Conservation (phyloP, 2,113 vertebrate genomes). For the Triplophysa dalaica region DNA sequence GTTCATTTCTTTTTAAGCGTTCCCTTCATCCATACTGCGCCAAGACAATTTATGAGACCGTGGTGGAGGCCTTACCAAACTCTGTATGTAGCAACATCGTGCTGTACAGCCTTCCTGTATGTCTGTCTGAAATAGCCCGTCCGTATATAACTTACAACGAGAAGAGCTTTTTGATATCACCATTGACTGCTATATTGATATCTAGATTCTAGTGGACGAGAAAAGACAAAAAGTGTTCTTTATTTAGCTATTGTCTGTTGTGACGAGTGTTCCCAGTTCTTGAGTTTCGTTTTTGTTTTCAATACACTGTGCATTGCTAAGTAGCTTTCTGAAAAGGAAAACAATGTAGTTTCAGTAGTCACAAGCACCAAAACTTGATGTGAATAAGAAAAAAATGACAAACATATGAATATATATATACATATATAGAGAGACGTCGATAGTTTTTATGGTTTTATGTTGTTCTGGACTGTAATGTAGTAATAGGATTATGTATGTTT, state of each 20-base stretch:
- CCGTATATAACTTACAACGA: conserved; percentile 30
- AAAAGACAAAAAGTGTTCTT: conserved; percentile 42
- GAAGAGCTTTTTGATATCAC: conserved; percentile 39
- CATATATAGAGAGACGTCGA: conserved; percentile 57
- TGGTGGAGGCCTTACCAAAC: conserved; percentile 76
- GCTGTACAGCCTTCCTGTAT: conserved; percentile 48
- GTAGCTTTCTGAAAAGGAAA: conserved; percentile 49
- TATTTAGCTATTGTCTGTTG: conserved; percentile 55
- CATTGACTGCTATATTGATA: conserved; percentile 31
- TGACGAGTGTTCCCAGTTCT: conserved; percentile 40
- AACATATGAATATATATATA: conserved; percentile 64
- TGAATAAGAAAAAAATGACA: conserved; percentile 54
- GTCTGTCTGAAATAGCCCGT: conserved; percentile 39
- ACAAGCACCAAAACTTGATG: conserved; percentile 66
- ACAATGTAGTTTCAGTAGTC: conserved; percentile 66
- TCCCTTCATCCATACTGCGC: conserved; percentile 66
- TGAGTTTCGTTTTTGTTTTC: not conserved
- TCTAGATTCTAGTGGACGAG: conserved; percentile 49
- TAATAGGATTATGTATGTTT: conserved; percentile 59
- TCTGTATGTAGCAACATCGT: conserved; percentile 55
- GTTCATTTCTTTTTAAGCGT: conserved; percentile 60
- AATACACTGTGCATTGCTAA: conserved; percentile 57
- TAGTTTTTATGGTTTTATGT: conserved; percentile 64
- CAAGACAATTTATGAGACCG: conserved; percentile 77
- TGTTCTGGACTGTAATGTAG: conserved; percentile 65